Evolutionary conservation across 2,113 vertebrate genomes (phyloP).

Genomic region (Nettapus auritus): DNA sequence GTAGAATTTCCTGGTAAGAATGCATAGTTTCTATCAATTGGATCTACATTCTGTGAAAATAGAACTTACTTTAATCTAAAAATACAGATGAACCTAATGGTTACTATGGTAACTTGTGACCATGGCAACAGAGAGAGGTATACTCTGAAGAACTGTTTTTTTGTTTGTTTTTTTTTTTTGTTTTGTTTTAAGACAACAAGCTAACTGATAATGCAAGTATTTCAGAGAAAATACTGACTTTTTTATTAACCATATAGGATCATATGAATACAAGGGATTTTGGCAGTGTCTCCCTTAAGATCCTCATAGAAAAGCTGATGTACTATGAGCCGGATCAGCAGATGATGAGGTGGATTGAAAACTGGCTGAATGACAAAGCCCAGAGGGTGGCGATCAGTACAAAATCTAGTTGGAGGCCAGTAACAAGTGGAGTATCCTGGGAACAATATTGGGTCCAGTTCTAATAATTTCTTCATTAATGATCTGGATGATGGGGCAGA

Average conservation of each 20-base stretch:
- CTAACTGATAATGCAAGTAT: background rate
- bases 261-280: background rate
- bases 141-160: background rate
- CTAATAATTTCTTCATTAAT: background rate
- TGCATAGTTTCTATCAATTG: background rate
- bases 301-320: background rate
- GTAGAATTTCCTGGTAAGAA: background rate
- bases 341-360: background rate
- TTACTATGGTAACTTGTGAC: conserved; percentile 56
- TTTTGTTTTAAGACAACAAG: background rate
- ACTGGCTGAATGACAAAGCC: background rate
- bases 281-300: background rate
- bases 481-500: too few species aligned
- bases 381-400: background rate
- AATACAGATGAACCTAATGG: conserved; percentile 39
- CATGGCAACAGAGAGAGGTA: conserved; percentile 48
- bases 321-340: background rate
- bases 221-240: background rate
- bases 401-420: background rate
- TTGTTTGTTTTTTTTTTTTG: background rate
- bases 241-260: background rate
- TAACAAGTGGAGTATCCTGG: background rate
- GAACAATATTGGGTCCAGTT: background rate
- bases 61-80: conserved; percentile 36
- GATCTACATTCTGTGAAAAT: conserved; percentile 1